A percentile compares a stretch with the other conserved stretches of the same genome.
Conservation (phyloP, 2,797 vertebrate species). For the Argya squamiceps region DNA sequence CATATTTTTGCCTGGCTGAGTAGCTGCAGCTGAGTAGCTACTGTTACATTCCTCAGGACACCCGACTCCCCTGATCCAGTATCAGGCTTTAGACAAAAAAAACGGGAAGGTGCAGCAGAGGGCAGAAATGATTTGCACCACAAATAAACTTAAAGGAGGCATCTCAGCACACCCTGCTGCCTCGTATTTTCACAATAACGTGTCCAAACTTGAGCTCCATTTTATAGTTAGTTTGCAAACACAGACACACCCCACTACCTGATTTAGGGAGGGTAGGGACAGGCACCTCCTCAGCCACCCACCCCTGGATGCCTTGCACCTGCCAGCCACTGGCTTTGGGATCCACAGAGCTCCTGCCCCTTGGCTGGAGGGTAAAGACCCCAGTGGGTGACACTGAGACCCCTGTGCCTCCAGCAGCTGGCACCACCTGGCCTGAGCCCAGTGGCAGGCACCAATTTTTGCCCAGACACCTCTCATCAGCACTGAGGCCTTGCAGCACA, state of each 20-base stretch:
- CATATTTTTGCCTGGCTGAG: background rate
- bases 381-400: background rate
- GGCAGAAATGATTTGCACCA: background rate
- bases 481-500: background rate
- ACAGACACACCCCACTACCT: rapidly evolving
- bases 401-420: background rate
- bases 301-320: rapidly evolving
- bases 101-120: background rate
- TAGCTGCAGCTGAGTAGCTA: background rate
- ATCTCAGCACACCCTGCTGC: background rate
- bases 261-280: background rate
- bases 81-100: background rate
- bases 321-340: background rate
- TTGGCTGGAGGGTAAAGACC: background rate
- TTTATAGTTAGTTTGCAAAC: background rate
- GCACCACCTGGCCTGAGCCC: background rate
- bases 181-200: background rate
- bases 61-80: background rate
- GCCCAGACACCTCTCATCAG: rapidly evolving
- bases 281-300: rapidly evolving
- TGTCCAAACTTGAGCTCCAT: background rate
- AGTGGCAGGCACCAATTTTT: background rate
- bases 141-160: background rate
- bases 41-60: background rate
- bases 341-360: background rate